These are phyloP conservation scores for Balaenoptera acutorostrata DNA, from an alignment of 2,113 vertebrate species.

Conservation along the genomic window DNA sequence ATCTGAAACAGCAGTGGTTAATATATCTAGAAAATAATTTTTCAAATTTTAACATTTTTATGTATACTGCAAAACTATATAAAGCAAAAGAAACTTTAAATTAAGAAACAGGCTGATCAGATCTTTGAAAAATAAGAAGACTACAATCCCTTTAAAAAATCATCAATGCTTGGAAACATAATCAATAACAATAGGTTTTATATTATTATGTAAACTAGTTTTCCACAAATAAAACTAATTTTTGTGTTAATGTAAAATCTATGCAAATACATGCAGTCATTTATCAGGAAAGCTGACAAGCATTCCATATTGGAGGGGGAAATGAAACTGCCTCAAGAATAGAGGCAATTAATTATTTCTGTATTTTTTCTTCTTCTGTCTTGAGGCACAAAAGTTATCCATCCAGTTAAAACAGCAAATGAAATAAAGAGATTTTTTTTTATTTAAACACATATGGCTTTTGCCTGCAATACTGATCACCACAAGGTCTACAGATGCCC, in stretches of 20 bases:
- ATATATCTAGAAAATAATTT: neutral
- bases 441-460: slow-evolving; percentile 90
- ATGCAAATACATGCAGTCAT: slow-evolving; percentile 98
- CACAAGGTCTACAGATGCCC: slow-evolving; percentile 88
- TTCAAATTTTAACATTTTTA: neutral
- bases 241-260: slow-evolving; percentile 94
- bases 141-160: slow-evolving; percentile 48
- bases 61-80: neutral
- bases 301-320: slow-evolving; percentile 93
- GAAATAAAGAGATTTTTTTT: slow-evolving; percentile 84
- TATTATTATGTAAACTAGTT: slow-evolving; percentile 90
- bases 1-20: neutral
- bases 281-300: slow-evolving; percentile 97
- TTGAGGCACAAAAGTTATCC: slow-evolving; percentile 90
- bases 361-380: slow-evolving; percentile 89
- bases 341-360: slow-evolving; percentile 95
- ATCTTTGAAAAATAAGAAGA: slow-evolving; percentile 31
- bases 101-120: slow-evolving; percentile 31
- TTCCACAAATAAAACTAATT: slow-evolving; percentile 91
- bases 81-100: slow-evolving; percentile 48
- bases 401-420: slow-evolving; percentile 89
- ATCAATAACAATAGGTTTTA: slow-evolving; percentile 82
- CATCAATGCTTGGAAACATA: slow-evolving; percentile 72
- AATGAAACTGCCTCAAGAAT: slow-evolving; percentile 90
- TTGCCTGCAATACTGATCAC: slow-evolving; percentile 88